Evolutionary conservation across 1,140 invertebrate genomes (phyloP).

Genomic region (Myzus persicae): DNA sequence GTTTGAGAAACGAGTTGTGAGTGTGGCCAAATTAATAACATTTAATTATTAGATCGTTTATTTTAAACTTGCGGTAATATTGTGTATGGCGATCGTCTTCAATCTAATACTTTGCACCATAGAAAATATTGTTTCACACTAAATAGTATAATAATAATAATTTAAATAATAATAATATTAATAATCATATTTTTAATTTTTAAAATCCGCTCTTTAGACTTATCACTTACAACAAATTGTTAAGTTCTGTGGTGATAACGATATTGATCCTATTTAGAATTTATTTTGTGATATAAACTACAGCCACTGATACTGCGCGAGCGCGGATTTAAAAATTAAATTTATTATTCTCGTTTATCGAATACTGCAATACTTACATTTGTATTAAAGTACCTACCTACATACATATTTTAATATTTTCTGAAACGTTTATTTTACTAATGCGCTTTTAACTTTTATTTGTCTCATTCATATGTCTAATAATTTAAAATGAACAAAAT

Average conservation of each 20-base stretch:
- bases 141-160: no score
- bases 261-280: neutral
- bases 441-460: neutral
- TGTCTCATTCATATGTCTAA: neutral
- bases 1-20: neutral
- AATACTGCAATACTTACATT: neutral
- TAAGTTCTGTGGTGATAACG: neutral
- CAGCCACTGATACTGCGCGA: constrained; percentile 11
- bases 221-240: no score
- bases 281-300: constrained; percentile 14
- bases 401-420: neutral
- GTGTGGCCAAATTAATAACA: neutral
- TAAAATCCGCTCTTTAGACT: no score
- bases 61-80: neutral
- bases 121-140: neutral
- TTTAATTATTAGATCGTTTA: neutral
- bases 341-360: neutral
- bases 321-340: constrained; percentile 36
- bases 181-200: no score
- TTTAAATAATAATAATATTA: no score
- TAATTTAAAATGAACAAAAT: constrained; percentile 29
- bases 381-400: no score
- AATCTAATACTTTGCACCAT: neutral
- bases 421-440: neutral
- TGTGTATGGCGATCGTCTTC: neutral